Evolutionary conservation across 2,797 vertebrate genomes (phyloP), one percentile per base, ranked within the genome.

Genomic region (Lutjanus argentimaculatus): DNA sequence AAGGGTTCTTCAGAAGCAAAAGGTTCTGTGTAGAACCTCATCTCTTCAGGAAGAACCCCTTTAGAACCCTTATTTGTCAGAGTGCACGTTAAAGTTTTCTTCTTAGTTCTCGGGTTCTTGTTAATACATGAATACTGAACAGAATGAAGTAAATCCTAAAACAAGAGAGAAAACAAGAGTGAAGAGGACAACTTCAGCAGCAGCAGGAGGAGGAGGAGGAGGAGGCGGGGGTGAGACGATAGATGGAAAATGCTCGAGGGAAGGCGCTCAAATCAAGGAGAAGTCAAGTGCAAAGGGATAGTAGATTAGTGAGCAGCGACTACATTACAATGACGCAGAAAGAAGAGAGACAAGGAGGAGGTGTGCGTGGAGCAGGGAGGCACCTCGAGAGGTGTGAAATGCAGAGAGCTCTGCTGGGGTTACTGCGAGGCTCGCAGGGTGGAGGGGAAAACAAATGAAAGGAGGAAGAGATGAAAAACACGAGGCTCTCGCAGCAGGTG

Each of bases 401-500:
- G 73, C 83, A 85, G 67, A 46, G 4, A 62, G 73, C 80, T 45
- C 79, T 10, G 68, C 70, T 12, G 79, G 76, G 75, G 81, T 59
- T 56, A 3, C 4, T 36, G 30, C 11, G 48, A 66, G 58, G 53
- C 48, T 72, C 13, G 14, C 62, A 7, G 75, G 42, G 65, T 22
- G 62, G 71, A 74, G 77, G 58, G 25, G 63, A 68, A 80, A 90
- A 85, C 83, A 87, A 86, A 85, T 71, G 63, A 80, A 84, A 81
- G 40, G 57, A 48, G 30, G 68, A 77, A 45, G 58, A 69, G 83
- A 85, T 43, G 22, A 80, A 75, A 86, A 87, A 87, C 85, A 89
- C 0, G 55, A 85, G 70, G 81, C 59, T 71, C 66, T 69, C 67
- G 1, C 93, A 88, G 91, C 88, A 68, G 89, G 92, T 19, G 55